Evolutionary conservation across 1,140 invertebrate species (phyloP), one percentile per base, ranked within the genome.

Genomic region (Parasteatoda tepidariorum): DNA sequence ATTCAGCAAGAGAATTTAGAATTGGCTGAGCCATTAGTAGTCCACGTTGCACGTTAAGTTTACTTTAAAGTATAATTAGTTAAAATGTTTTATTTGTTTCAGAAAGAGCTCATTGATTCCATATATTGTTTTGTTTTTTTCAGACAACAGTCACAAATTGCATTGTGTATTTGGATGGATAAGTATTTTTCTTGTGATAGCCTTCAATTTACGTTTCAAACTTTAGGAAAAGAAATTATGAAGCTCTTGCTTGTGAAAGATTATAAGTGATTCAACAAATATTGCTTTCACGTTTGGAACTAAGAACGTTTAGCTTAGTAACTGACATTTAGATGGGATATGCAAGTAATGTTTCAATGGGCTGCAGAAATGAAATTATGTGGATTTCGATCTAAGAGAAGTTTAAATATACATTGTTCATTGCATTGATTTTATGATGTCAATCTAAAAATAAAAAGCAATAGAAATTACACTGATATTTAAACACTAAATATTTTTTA

Each of bases 241-340:
- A 22, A 9, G 15, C 9, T 59, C n/a, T 22, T 22, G n/a, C 24
- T 11, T 7, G 24, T 48, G 18, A 48, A 48, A 48, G 38, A 48
- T 9, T 48, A 0, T 22, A 59, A n/a, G 15, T 9, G 7, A 26
- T 7, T 13, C 9, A 59, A 59, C 57, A 26, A 22, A 9, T 59
- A n/a, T 22, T 7, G 24, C 15, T 28, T 73, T 57, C 31, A 13
- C 26, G 28, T 31, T 4, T n/a, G n/a, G 24, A 61, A 62, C 22
- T 28, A 61, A 34, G 57, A 28, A 75, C 31, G 55, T 75, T 41
- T 75, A 75, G 73, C 73, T 75, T 75, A 73, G 70, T 48, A 48
- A 48, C 9, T 48, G 38, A 48, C 9, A 9, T 48, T 9, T 48
- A 48, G 38, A 13, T 48, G 38, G 38, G 18, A 48, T 13, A 48